Conservation (phyloP, 2,797 vertebrate species). For the Emys orbicularis region DNA sequence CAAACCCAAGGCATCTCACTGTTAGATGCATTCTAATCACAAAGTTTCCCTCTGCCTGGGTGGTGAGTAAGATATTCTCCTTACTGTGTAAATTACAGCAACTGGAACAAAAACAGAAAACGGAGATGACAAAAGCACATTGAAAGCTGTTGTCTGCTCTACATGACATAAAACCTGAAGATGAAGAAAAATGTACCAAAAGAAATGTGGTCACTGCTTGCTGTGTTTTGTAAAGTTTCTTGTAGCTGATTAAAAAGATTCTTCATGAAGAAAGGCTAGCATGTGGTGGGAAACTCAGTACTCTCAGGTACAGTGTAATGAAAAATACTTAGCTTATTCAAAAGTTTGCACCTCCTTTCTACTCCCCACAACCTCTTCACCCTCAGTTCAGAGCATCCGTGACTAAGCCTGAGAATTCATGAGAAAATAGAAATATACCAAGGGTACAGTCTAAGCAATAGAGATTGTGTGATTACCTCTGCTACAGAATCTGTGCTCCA, state of each 20-base stretch:
- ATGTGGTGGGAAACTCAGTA: not conserved
- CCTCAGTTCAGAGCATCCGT: not conserved
- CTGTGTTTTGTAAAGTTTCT: not conserved
- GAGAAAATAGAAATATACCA: not conserved
- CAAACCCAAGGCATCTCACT: conserved; percentile 37
- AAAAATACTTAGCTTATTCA: not conserved
- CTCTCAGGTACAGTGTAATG: not conserved
- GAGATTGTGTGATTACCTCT: not conserved
- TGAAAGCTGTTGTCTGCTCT: conserved; percentile 31
- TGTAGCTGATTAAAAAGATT: not conserved
- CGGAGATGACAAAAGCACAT: not conserved
- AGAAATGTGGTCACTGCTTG: not conserved
- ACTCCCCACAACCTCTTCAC: not conserved
- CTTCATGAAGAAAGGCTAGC: not conserved
- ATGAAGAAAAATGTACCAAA: not conserved
- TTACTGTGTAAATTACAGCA: conserved; percentile 56
- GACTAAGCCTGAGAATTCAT: not conserved
- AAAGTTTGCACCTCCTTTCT: not conserved
- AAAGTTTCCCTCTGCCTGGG: conserved; percentile 18
- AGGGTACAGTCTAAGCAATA: not conserved
- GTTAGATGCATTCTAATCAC: conserved; percentile 30
- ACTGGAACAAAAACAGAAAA: conserved; percentile 39
- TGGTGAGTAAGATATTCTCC: conserved; percentile 24
- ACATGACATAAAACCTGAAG: conserved; percentile 16
- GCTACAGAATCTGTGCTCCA: not conserved